Evolutionary conservation across 2,113 vertebrate genomes (phyloP).

Genomic region (Illadopsis cleaveri): DNA sequence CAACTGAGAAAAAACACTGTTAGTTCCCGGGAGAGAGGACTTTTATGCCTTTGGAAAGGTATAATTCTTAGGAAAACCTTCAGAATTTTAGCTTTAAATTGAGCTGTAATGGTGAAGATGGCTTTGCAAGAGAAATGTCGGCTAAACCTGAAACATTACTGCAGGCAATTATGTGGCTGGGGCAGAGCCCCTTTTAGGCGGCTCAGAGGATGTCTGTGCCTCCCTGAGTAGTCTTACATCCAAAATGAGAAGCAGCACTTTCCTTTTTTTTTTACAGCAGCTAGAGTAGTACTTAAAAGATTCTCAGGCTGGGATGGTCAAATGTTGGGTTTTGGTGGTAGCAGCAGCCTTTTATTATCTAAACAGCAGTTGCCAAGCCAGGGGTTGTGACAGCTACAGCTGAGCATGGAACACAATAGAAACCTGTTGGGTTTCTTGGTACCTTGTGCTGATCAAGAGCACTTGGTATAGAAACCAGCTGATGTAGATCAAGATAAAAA

Average conservation of each 20-base stretch:
- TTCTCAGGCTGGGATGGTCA: neutral
- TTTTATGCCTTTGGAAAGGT: neutral
- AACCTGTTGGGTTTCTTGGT: fast-evolving
- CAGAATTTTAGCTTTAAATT: neutral
- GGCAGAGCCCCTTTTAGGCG: neutral
- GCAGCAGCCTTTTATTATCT: neutral
- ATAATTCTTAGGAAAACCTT: neutral
- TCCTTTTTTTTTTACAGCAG: neutral
- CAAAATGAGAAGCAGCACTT: neutral
- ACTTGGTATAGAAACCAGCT: neutral
- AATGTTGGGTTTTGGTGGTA: neutral
- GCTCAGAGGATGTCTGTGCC: neutral
- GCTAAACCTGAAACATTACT: neutral
- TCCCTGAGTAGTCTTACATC: neutral
- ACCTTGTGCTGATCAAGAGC: neutral
- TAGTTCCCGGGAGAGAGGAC: neutral
- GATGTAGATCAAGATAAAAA: neutral
- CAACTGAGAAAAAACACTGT: neutral
- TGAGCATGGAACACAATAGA: neutral
- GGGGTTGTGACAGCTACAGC: neutral
- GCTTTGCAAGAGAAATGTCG: neutral
- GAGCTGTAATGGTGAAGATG: neutral
- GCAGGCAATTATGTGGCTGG: neutral
- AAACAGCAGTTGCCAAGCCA: neutral
- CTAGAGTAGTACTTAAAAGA: neutral